Evolutionary conservation across 2,113 vertebrate genomes (phyloP), one percentile per base, ranked within the genome.

Genomic region (Hyaena hyaena): DNA sequence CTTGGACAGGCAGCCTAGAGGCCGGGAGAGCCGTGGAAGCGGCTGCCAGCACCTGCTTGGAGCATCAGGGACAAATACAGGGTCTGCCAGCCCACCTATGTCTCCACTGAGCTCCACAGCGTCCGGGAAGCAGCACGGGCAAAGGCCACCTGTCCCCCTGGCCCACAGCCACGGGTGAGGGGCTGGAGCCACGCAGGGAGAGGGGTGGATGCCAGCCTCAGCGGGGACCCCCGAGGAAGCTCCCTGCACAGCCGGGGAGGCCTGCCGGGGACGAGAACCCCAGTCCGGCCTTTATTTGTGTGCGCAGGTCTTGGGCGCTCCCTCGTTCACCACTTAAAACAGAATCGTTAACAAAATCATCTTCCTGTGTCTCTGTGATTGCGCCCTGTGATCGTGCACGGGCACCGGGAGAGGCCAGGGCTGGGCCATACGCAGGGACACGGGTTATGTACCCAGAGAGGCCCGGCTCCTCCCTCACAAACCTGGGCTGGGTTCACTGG

Each of bases 221-320:
- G 31, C 28, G 35, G 35, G 63, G 24, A 17, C 6, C 2, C 69
- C 45, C 33, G 2, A 63, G 45, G 48, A 17, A 39, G 69, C 61
- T 24, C 16, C 83, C 71, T 10, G 1, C 84, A 24, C 7, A n/a
- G 53, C 84, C 76, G 35, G 39, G 35, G 58, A 48, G 66, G 76
- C 53, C 33, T 3, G 24, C 88, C 48, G 74, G 82, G 28, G 1
- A 4, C 14, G 9, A 21, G 19, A 19, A 77, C 82, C 65, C 8
- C 17, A 8, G 6, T 65, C 55, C 45, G 0, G 26, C 4, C 71
- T 85, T 76, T 5, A 76, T 2, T 16, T 3, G 0, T 7, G 4
- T 1, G 24, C 24, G 24, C 0, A 77, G 26, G 66, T 63, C 85
- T 76, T 1, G 39, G 50, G 48, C 23, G 53, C n/a, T 50, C 90